phyloP scores from a whole-genome alignment of 2,113 vertebrate species.

The Pelvicachromis taeniatus region DNA sequence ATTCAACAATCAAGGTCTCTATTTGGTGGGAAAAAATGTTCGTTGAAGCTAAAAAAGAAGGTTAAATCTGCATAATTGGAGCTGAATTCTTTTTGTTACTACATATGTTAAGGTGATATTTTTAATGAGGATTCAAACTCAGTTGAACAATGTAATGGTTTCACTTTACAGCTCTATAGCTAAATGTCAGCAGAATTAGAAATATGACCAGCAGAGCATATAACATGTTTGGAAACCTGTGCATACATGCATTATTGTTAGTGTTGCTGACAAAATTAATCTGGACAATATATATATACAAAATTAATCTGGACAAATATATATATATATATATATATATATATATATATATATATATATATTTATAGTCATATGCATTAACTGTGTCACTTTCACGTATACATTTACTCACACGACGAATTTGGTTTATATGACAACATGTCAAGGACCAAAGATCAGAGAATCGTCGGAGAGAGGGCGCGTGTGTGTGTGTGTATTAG shows the following conservation, averaged over 20 bases:
- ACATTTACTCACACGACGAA: not conserved
- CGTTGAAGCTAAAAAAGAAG: not conserved
- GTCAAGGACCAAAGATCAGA: slow-evolving; percentile 30
- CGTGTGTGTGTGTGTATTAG: not conserved
- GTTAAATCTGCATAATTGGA: not conserved
- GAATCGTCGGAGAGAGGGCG: not conserved
- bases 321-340: too few species aligned
- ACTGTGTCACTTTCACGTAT: not conserved
- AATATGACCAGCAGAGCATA: not conserved
- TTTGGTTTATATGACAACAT: slow-evolving; percentile 19
- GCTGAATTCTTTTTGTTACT: not conserved
- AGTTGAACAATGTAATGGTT: not conserved
- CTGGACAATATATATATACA: too few species aligned
- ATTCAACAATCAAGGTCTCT: not conserved
- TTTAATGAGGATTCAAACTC: not conserved
- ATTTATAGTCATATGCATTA: too few species aligned
- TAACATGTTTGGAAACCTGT: not conserved
- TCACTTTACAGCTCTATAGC: not conserved
- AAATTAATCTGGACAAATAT: too few species aligned
- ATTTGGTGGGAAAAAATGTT: not conserved
- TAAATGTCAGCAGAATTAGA: not conserved
- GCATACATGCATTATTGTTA: not conserved
- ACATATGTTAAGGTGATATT: not conserved
- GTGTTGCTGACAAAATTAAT: not conserved
- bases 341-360: too few species aligned